These are phyloP conservation scores for Vireo altiloquus DNA, from an alignment of 2,113 vertebrate species.

Conservation along the genomic window DNA sequence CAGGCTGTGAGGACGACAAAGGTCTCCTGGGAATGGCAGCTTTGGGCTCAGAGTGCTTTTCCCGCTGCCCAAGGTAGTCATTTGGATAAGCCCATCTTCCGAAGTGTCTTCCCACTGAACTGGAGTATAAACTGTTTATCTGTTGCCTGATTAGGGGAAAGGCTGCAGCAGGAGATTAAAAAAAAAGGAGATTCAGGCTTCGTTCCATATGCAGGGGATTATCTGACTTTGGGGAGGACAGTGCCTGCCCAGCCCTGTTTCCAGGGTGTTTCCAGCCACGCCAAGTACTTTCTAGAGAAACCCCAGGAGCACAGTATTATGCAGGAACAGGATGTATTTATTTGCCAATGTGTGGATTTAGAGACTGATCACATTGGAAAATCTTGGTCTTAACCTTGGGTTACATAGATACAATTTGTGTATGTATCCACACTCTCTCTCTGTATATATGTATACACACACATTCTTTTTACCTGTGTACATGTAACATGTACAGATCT, in stretches of 20 bases:
- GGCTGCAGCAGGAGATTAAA: background rate
- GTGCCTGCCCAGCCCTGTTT: conserved; percentile 8
- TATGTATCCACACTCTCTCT: background rate
- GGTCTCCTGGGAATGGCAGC: background rate
- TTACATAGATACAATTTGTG: background rate
- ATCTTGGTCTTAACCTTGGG: background rate
- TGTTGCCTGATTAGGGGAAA: background rate
- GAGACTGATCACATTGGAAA: background rate
- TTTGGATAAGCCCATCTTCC: background rate
- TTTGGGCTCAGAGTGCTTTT: background rate
- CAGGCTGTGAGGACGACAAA: background rate
- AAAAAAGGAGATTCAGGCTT: background rate
- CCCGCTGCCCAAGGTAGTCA: rapidly evolving
- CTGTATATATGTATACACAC: background rate
- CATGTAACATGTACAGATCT: background rate
- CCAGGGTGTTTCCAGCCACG: conserved; percentile 55
- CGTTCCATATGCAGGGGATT: background rate
- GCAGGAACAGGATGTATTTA: conserved; percentile 33
- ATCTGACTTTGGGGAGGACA: conserved; percentile 8
- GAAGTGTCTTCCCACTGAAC: background rate
- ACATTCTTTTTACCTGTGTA: background rate
- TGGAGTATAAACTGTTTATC: background rate
- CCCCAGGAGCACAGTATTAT: conserved; percentile 1
- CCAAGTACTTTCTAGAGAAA: conserved; percentile 17
- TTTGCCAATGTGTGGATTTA: conserved; percentile 29